phyloP scores from a whole-genome alignment of 2,113 vertebrate genomes.

The Atractosteus spatula region DNA sequence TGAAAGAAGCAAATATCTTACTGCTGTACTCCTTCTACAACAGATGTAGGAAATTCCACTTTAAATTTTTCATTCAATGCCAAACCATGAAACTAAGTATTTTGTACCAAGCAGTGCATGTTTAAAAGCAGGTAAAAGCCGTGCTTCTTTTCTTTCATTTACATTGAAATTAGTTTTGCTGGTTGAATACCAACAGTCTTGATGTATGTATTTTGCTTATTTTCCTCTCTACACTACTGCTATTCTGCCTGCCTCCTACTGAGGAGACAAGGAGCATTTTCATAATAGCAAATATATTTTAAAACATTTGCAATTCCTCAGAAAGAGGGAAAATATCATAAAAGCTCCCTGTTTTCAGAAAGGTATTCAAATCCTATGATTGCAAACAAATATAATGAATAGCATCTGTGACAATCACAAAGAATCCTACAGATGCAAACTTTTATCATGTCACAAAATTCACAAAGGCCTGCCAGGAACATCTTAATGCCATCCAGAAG shows the following conservation, averaged over 20 bases:
- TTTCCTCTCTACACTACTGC: conserved; percentile 60
- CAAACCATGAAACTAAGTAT: conserved; percentile 55
- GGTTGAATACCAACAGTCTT: conserved; percentile 60
- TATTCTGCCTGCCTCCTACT: conserved; percentile 67
- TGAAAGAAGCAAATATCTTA: conserved; percentile 41
- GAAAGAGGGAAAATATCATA: conserved; percentile 53
- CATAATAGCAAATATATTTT: conserved; percentile 70
- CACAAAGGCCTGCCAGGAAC: conserved; percentile 59
- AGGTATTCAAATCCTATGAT: conserved; percentile 75
- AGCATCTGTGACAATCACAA: conserved; percentile 77
- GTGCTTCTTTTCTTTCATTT: conserved; percentile 69
- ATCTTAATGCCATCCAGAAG: conserved; percentile 64
- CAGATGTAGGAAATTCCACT: conserved; percentile 68
- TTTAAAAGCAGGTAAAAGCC: conserved; percentile 64
- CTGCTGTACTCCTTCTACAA: conserved; percentile 46
- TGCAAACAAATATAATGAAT: conserved; percentile 80
- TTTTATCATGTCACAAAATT: conserved; percentile 74
- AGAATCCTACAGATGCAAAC: conserved; percentile 63
- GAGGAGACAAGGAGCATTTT: conserved; percentile 70
- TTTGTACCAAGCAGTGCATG: conserved; percentile 54
- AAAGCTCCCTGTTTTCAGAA: conserved; percentile 70
- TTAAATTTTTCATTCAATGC: conserved; percentile 67
- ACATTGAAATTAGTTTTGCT: conserved; percentile 74
- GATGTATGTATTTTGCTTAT: conserved; percentile 76
- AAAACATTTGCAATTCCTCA: conserved; percentile 56